phyloP scores from a whole-genome alignment of 2,113 vertebrate species.

The Myrmophylax atrothorax region DNA sequence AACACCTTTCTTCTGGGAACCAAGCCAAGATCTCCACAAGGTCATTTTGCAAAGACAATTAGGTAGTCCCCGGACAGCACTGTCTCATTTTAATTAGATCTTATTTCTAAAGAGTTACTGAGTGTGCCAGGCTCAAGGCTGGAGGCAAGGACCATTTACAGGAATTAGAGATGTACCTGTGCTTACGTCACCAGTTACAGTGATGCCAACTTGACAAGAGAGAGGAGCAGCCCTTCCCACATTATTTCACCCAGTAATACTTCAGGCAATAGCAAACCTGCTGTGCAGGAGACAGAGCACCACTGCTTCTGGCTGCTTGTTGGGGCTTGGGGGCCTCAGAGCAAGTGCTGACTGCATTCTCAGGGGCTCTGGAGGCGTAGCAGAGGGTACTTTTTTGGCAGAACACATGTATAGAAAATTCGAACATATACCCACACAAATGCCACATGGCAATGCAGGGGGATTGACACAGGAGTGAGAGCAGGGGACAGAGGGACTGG shows the following conservation, averaged over 20 bases:
- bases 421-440: fast-evolving
- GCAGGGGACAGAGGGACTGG: fast-evolving
- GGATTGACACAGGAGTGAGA: too few relatives aligned
- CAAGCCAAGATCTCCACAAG: not conserved
- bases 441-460: fast-evolving
- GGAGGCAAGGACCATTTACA: slow-evolving; percentile 1
- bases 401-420: fast-evolving
- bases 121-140: slow-evolving; percentile 23
- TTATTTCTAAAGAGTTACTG: slow-evolving; percentile 29
- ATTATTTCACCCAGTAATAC: not conserved
- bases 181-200: not conserved
- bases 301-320: not conserved
- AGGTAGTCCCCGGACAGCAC: not conserved
- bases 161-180: slow-evolving; percentile 11
- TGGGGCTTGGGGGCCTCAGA: fast-evolving
- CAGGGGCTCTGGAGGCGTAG: not conserved
- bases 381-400: fast-evolving
- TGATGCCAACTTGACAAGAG: fast-evolving
- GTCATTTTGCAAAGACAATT: slow-evolving; percentile 68
- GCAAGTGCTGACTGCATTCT: fast-evolving
- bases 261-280: not conserved
- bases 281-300: not conserved
- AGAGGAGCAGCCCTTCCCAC: not conserved
- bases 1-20: slow-evolving; percentile 63
- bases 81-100: slow-evolving; percentile 68